Evolutionary conservation across 1,140 invertebrate genomes (phyloP).

Genomic region (Leptinotarsa undecemlineata): DNA sequence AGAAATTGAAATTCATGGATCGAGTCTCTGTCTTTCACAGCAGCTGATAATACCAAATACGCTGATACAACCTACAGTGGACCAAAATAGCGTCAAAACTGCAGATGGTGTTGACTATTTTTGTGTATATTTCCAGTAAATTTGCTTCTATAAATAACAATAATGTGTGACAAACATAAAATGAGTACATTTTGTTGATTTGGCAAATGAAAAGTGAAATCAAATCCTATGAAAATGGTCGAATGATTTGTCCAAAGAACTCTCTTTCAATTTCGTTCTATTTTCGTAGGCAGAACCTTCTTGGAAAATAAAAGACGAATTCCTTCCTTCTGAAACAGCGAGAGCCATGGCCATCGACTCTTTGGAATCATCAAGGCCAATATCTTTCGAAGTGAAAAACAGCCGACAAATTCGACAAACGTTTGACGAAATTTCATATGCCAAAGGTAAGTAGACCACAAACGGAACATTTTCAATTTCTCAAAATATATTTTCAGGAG

Average conservation of each 20-base stretch:
- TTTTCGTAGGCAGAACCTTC: conserved; percentile 62
- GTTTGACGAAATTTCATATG: conserved; percentile 86
- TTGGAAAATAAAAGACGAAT: conserved; percentile 77
- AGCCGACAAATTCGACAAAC: conserved; percentile 78
- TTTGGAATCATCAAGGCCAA: conserved; percentile 72
- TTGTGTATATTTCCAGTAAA: no score
- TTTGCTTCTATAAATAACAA: no score
- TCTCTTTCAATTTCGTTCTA: not conserved
- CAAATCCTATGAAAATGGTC: not conserved
- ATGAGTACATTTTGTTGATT: no score
- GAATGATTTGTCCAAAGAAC: not conserved
- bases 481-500: conserved; percentile 55
- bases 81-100: no score
- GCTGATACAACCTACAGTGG: no score
- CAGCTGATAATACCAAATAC: no score
- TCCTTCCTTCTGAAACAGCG: conserved; percentile 74
- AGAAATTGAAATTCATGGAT: no score
- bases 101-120: no score
- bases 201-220: no score
- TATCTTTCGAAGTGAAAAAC: conserved; percentile 69
- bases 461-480: not conserved
- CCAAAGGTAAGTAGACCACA: conserved; percentile 65
- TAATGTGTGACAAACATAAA: no score
- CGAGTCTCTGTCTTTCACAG: no score
- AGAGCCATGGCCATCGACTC: conserved; percentile 74